Conservation (phyloP, 2,888 invertebrate species). For the Penaeus monodon region DNA sequence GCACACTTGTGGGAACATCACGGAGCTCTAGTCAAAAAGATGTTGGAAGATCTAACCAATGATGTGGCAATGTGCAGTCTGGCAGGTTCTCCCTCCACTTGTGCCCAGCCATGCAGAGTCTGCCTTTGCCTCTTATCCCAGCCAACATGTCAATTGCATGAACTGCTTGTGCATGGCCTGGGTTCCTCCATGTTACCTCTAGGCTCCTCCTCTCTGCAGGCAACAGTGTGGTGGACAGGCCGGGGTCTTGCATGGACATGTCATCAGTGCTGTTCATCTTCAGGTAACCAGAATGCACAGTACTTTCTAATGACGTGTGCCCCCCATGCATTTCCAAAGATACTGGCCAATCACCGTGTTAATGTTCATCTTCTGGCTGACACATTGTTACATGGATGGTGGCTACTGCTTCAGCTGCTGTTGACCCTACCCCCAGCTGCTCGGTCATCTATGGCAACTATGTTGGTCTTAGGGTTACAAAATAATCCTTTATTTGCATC, state of each 20-base stretch:
- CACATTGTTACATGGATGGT: constrained; percentile 60
- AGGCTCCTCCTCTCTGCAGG: constrained; percentile 48
- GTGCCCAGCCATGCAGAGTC: constrained; percentile 46
- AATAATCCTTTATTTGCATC: constrained; percentile 40
- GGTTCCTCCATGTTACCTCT: constrained; percentile 39
- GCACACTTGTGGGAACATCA: constrained; percentile 57
- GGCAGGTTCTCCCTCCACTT: constrained; percentile 41
- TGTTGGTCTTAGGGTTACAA: constrained; percentile 58
- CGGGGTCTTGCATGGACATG: constrained; percentile 61
- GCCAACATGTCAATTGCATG: constrained; percentile 56
- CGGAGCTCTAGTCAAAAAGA: constrained; percentile 31
- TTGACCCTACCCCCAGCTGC: constrained; percentile 48
- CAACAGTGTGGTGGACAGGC: constrained; percentile 63
- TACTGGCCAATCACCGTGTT: constrained; percentile 55
- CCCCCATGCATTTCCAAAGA: constrained; percentile 58
- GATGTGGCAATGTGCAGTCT: constrained; percentile 49
- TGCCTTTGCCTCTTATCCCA: constrained; percentile 53
- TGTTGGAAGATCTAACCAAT: constrained; percentile 48
- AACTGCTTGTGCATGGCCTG: constrained; percentile 60
- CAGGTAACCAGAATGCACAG: constrained; percentile 30
- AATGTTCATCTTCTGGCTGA: constrained; percentile 56
- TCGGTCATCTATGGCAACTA: constrained; percentile 53
- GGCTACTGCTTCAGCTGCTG: constrained; percentile 56
- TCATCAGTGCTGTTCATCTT: constrained; percentile 48
- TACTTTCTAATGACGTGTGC: constrained; percentile 49